Base-by-base conservation (phyloP, 2,113 vertebrate genomes). In the Vireo altiloquus region DNA sequence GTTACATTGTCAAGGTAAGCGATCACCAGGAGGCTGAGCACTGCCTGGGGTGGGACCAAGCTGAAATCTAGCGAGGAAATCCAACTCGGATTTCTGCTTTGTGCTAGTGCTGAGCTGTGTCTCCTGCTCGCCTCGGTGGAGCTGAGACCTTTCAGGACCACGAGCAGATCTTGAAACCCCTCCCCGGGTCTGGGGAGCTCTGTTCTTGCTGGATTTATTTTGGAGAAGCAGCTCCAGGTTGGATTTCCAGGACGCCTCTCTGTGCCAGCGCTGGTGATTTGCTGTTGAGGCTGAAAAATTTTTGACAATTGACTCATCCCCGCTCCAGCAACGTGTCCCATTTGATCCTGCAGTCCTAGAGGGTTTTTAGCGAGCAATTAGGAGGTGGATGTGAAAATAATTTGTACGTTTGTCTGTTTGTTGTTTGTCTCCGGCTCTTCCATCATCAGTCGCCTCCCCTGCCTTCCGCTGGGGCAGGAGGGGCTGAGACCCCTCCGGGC, bases 371-470 rank as follows among this genome's bases (percentile, higher is more conserved):
- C 78, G 30, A 94, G 96, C 94, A 97, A 97, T 97, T 97, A 97
- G 94, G 95, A 93, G 92, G 96, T 95, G 96, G 91, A 97, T 97
- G 94, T 81, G 91, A 97, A 96, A 96, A 97, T 97, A 97, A 97
- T 97, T 97, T 96, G 95, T 94, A 97, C 4, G 86, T 96, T 97
- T 97, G 95, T 88, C 81, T 95, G 93, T 82, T 95, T 95, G 93
- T 90, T 97, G 87, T 95, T 96, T 94, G 93, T 96, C 93, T 97
- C 64, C 57, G 35, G 90, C 93, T 84, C 89, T 91, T 71, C 79
- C 64, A 15, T 77, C 79, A 95, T 91, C 95, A 77, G 81, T 23
- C 47, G 31, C 59, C 68, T 93, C 94, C 94, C 82, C 81, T 96
- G 89, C 86, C 81, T 95, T 87, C 91, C 6, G 63, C 90, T 93